phyloP scores from a whole-genome alignment of 2,797 vertebrate species.

The Notolepis coatsorum region DNA sequence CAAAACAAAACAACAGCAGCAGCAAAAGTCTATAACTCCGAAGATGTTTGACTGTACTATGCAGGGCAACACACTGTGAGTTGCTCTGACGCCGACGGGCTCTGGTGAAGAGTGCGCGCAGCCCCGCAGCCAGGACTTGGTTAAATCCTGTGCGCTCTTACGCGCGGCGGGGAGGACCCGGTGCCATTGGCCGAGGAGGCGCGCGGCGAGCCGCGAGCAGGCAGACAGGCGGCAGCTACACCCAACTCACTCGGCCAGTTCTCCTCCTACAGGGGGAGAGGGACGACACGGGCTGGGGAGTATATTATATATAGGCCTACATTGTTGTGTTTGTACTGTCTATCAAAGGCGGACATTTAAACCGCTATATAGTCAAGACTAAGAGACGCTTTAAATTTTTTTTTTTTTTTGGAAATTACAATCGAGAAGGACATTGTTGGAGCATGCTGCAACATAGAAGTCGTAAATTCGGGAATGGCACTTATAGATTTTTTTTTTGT shows the following conservation, averaged over 20 bases:
- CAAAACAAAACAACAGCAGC: conserved; percentile 31
- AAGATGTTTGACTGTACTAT: conserved; percentile 78
- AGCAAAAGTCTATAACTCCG: conserved; percentile 72
- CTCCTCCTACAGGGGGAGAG: conserved; percentile 87
- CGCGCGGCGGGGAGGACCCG: conserved; percentile 99
- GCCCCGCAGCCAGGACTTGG: conserved; percentile 95
- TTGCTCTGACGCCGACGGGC: conserved; percentile 79
- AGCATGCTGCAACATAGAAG: conserved; percentile 20
- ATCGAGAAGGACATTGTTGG: conserved; percentile 24
- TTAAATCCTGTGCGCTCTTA: conserved; percentile 99
- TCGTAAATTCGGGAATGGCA: neutral
- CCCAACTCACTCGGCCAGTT: conserved; percentile 93
- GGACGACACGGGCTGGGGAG: conserved; percentile 72
- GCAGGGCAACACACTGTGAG: conserved; percentile 87
- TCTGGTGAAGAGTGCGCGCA: conserved; percentile 92
- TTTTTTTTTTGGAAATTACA: too few relatives aligned
- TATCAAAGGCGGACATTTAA: conserved; percentile 67
- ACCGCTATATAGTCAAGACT: conserved; percentile 50
- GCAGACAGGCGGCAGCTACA: conserved; percentile 91
- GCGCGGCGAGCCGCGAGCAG: too few relatives aligned
- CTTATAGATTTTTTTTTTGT: neutral
- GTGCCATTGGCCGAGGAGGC: conserved; percentile 97
- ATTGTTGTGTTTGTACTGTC: conserved; percentile 74
- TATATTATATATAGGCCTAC: conserved; percentile 54
- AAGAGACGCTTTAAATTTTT: too few relatives aligned